A percentile compares a stretch with the other conserved stretches of the same genome.
These are phyloP conservation scores for Machimus atricapillus DNA, from an alignment of 2,888 invertebrate species.

Conservation along the genomic window DNA sequence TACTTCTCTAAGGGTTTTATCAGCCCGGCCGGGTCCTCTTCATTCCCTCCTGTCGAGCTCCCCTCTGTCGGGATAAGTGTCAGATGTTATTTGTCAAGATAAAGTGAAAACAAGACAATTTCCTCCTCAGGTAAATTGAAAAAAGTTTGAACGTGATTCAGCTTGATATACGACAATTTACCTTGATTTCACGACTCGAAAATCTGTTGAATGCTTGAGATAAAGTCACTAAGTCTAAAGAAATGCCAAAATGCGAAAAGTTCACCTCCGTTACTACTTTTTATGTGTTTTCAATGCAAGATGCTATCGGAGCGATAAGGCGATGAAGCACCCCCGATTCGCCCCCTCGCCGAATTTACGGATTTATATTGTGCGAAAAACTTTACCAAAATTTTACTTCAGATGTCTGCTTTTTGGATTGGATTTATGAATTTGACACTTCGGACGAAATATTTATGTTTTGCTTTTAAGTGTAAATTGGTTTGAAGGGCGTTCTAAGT, in stretches of 20 bases:
- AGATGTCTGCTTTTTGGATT: neutral
- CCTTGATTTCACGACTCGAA: constrained; percentile 10
- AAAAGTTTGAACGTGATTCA: constrained; percentile 35
- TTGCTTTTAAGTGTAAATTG: neutral
- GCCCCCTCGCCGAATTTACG: neutral
- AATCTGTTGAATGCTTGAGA: constrained; percentile 17
- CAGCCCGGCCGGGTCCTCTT: neutral
- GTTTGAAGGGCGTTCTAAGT: neutral
- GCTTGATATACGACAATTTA: constrained; percentile 22
- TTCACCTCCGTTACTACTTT: neutral
- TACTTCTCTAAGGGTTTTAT: neutral
- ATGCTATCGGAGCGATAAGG: neutral
- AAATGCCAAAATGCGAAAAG: constrained; percentile 4
- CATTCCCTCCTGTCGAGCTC: constrained; percentile 4
- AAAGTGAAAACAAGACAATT: constrained; percentile 44
- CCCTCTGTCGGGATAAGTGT: constrained; percentile 35
- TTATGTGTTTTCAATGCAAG: neutral
- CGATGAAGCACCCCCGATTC: neutral
- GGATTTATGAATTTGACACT: neutral
- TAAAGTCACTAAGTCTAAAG: constrained; percentile 16
- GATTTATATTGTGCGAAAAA: neutral
- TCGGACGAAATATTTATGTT: neutral
- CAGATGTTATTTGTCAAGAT: constrained; percentile 44
- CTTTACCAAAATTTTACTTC: neutral
- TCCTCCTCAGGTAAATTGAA: constrained; percentile 41